Base-by-base conservation (phyloP, 2,113 vertebrate genomes). In the Noturus placidus region DNA sequence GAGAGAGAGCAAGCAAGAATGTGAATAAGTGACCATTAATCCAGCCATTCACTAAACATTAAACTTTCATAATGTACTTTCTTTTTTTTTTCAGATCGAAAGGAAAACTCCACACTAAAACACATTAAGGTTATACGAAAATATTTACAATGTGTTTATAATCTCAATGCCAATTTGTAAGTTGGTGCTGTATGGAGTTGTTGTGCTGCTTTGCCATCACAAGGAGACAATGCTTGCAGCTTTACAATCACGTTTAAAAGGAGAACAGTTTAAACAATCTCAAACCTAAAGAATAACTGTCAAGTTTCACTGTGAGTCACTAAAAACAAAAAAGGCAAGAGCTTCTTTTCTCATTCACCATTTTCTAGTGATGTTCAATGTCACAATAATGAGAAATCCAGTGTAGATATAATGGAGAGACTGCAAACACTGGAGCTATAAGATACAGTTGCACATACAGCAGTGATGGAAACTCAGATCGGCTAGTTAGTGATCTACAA, bases 71-170 rank as follows among this genome's bases (percentile, higher is more conserved):
- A n/a, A n/a, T n/a, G n/a, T n/a, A n/a, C n/a, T n/a, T n/a, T n/a
- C n/a, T n/a, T n/a, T n/a, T n/a, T n/a, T n/a, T n/a, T 76, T 4
- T 78, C 19, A 83, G 11, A 86, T 80, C 84, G 19, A 91, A 30
- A 61, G 52, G 35, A 79, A 35, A 50, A 56, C 33, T 14, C 8
- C 22, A 19, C 74, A 25, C 46, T n/a, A 5, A 52, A 78, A 78
- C 46, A 5, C 38, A 30, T 27, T 25, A 10, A 10, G 35, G 46
- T 54, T 52, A 52, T n/a, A 2, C 25, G 11, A 7, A 56, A 80
- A 52, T 77, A 52, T 52, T 27, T 77, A 1, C 35, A 14, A 30
- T 14, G 27, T n/a, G 27, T 4, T 30, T 67, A 67, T 67, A n/a
- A 30, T 67, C 63, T 67, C 4, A 11, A n/a, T 67, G 65, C 42